phyloP scores from a whole-genome alignment of 2,797 vertebrate genomes.

The Pseudochromis fuscus region DNA sequence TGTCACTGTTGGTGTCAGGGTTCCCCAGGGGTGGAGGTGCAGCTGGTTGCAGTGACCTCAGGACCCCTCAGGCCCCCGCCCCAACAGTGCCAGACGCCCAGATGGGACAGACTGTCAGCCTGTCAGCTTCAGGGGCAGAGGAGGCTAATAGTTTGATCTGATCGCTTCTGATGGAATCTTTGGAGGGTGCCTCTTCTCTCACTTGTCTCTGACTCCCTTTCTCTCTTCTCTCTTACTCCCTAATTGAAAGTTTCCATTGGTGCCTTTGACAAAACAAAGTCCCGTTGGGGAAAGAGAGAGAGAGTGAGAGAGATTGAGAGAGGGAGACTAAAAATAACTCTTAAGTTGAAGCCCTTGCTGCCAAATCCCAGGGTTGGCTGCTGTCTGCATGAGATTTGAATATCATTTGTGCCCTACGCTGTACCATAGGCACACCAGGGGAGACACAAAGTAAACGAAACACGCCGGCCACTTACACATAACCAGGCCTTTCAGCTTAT shows the following conservation, averaged over 20 bases:
- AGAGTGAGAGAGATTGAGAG: constrained; percentile 62
- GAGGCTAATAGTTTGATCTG: constrained; percentile 77
- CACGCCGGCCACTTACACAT: constrained; percentile 38
- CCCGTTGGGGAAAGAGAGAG: constrained; percentile 66
- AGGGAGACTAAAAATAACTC: constrained; percentile 85
- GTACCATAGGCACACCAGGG: constrained; percentile 45
- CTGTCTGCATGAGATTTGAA: constrained; percentile 84
- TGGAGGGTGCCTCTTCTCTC: constrained; percentile 66
- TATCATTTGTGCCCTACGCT: constrained; percentile 74
- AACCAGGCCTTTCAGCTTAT: constrained; percentile 59
- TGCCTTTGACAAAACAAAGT: constrained; percentile 81
- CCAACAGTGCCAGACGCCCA: constrained; percentile 72
- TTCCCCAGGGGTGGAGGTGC: constrained; percentile 73
- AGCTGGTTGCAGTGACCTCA: constrained; percentile 78
- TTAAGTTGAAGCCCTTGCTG: constrained; percentile 80
- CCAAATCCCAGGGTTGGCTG: constrained; percentile 81
- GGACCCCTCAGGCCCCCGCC: constrained; percentile 57
- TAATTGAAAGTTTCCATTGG: constrained; percentile 86
- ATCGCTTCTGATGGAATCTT: constrained; percentile 81
- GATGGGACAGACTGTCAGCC: constrained; percentile 77
- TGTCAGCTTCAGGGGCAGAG: constrained; percentile 72
- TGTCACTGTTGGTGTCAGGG: constrained; percentile 59
- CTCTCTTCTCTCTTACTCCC: constrained; percentile 54
- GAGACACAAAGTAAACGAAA: constrained; percentile 54
- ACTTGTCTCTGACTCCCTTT: constrained; percentile 54